phyloP scores from a whole-genome alignment of 2,888 invertebrate species.

The Ligdia adustata region DNA sequence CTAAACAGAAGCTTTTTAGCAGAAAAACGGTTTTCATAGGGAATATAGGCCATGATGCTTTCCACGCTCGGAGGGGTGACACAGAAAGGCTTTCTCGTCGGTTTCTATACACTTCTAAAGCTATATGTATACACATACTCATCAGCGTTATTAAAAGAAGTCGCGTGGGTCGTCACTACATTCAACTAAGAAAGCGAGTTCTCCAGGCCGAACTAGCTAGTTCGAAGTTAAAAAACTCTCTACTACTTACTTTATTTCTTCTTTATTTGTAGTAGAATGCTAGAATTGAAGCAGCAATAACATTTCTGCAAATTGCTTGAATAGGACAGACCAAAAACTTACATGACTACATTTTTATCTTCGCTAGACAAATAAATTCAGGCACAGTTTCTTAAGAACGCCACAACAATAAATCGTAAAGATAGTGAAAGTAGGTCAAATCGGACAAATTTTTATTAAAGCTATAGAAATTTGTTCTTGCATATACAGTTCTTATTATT shows the following conservation, averaged over 20 bases:
- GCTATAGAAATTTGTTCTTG: too few relatives aligned
- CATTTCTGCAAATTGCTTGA: conserved; percentile 1
- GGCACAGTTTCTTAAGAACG: background rate
- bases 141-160: conserved; percentile 59
- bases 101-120: conserved; percentile 33
- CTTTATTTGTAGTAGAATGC: too few relatives aligned
- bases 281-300: too few relatives aligned
- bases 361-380: conserved; percentile 3
- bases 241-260: too few relatives aligned
- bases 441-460: conserved; percentile 7
- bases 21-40: conserved; percentile 66
- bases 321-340: background rate
- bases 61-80: conserved; percentile 61
- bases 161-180: conserved; percentile 29
- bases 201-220: conserved; percentile 14
- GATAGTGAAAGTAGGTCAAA: conserved; percentile 8
- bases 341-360: conserved; percentile 4
- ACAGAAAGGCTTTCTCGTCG: conserved; percentile 72
- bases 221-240: conserved; percentile 10
- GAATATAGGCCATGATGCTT: conserved; percentile 70
- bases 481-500: too few relatives aligned
- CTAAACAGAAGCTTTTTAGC: conserved; percentile 47
- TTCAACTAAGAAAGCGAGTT: conserved; percentile 28
- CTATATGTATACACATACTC: conserved; percentile 41
- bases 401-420: conserved; percentile 9